phyloP scores from a whole-genome alignment of 2,888 invertebrate genomes.

The Zonitis immaculata region DNA sequence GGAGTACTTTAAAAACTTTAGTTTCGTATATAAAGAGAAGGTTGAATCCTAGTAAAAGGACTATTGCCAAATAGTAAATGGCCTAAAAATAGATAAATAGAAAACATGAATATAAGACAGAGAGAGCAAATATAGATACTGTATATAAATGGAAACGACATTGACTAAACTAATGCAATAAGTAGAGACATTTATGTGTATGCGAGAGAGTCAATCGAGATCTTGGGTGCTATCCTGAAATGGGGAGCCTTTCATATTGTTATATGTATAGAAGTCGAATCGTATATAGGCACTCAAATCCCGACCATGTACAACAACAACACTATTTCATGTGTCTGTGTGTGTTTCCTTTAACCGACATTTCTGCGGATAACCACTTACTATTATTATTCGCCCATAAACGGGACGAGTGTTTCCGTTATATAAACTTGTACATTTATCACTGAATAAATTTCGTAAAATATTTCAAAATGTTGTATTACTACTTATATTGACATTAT shows the following conservation, averaged over 20 bases:
- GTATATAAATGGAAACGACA: slow-evolving; percentile 30
- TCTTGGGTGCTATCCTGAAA: slow-evolving; percentile 37
- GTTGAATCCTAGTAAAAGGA: slow-evolving; percentile 41
- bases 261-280: slow-evolving; percentile 14
- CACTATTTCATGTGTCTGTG: too few relatives aligned
- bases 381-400: slow-evolving; percentile 19
- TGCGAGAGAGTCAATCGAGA: slow-evolving; percentile 28
- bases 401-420: slow-evolving; percentile 4
- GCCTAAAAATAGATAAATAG: slow-evolving; percentile 35
- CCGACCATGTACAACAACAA: slow-evolving; percentile 23
- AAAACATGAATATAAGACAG: background rate
- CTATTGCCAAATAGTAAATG: slow-evolving; percentile 57
- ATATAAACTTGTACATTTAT: background rate
- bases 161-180: slow-evolving; percentile 41
- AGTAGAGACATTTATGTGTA: slow-evolving; percentile 40
- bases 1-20: slow-evolving; percentile 13
- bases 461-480: too few relatives aligned
- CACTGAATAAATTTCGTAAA: too few relatives aligned
- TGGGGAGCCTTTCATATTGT: slow-evolving; percentile 40
- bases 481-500: too few relatives aligned
- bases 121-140: background rate
- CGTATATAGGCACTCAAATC: slow-evolving; percentile 26
- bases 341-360: slow-evolving; percentile 24
- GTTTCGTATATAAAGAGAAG: slow-evolving; percentile 28
- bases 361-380: slow-evolving; percentile 28